Base-by-base conservation (phyloP, 2,888 invertebrate genomes). In the Melanotus villosus region DNA sequence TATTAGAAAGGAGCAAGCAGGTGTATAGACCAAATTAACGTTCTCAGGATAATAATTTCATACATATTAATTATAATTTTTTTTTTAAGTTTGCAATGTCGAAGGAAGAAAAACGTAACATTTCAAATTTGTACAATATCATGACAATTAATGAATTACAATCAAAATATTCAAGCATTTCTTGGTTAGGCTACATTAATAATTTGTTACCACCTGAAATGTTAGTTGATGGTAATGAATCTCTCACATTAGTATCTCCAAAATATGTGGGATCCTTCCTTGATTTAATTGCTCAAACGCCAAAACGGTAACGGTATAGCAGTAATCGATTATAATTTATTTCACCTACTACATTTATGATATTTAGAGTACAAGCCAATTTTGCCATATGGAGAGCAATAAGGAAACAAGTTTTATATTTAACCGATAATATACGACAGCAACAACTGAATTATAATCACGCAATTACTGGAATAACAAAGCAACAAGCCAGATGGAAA, bases 331-430 rank as follows among this genome's bases (percentile, higher is more conserved):
- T 12, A 12, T 34, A n/a, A n/a, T n/a, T n/a, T 5, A 12, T 0
- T 41, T 41, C 41, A 18, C 12, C 21, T 36, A 4, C 3, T 26
- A 0, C 12, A 18, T 4, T 59, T n/a, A n/a, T n/a, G 26, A 12
- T 6, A 72, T 78, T 10, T 80, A 89, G 92, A 71, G 86, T 88
- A 1, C 89, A 93, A 78, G 95, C 97, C 1, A 98, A 98, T 86
- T 98, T 98, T 81, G 91, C 95, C 76, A 90, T 97, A 90, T 97
- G 97, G 96, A 89, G 97, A 59, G 93, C 93, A 0, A 92, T 94
- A 0, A 92, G 91, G 0, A 92, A 93, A 2, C 92, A 94, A 0
- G 90, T 94, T 7, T 90, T 92, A 1, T 96, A 94, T 83, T 85
- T 97, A 70, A 92, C 91, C 0, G 94, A 95, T 58, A 89, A 89